These are phyloP conservation scores for Chorisops tibialis DNA, from an alignment of 2,888 invertebrate species.

Conservation along the genomic window DNA sequence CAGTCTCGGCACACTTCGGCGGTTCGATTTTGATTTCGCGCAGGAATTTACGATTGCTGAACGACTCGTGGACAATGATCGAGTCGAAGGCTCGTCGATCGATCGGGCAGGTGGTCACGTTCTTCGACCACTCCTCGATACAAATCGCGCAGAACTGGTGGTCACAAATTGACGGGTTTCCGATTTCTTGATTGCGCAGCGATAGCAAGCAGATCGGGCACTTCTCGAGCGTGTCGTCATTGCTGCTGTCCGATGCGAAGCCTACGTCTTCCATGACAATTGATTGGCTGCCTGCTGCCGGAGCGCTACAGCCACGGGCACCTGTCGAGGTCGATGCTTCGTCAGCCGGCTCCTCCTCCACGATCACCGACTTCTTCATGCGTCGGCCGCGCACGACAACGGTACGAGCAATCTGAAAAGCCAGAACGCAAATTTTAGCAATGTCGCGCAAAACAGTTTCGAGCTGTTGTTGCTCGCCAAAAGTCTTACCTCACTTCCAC, in stretches of 20 bases:
- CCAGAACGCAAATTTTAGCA: background rate
- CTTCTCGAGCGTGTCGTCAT: conserved; percentile 72
- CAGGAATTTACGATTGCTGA: conserved; percentile 63
- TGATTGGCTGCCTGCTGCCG: background rate
- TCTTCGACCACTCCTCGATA: conserved; percentile 91
- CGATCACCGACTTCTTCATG: conserved; percentile 3
- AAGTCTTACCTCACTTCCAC: conserved; percentile 47
- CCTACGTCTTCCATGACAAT: conserved; percentile 39
- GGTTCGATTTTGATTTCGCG: conserved; percentile 66
- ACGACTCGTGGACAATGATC: conserved; percentile 67
- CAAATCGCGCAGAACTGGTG: conserved; percentile 88
- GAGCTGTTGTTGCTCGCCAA: background rate
- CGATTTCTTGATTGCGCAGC: conserved; percentile 75
- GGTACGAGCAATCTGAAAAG: conserved; percentile 13
- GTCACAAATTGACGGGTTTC: conserved; percentile 81
- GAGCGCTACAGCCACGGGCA: background rate
- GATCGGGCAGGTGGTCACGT: conserved; percentile 91
- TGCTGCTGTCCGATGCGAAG: conserved; percentile 51
- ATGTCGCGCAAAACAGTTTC: background rate
- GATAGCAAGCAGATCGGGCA: conserved; percentile 87
- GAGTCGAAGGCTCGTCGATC: conserved; percentile 77
- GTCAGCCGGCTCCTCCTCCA: conserved; percentile 10
- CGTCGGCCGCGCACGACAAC: conserved; percentile 1
- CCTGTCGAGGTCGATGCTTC: background rate
- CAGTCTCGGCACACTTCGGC: conserved; percentile 54